Percentiles rank a stretch among this genome's conserved stretches.
Evolutionary conservation across 1,140 invertebrate species (phyloP).

Genomic region (Habropoda laboriosa): DNA sequence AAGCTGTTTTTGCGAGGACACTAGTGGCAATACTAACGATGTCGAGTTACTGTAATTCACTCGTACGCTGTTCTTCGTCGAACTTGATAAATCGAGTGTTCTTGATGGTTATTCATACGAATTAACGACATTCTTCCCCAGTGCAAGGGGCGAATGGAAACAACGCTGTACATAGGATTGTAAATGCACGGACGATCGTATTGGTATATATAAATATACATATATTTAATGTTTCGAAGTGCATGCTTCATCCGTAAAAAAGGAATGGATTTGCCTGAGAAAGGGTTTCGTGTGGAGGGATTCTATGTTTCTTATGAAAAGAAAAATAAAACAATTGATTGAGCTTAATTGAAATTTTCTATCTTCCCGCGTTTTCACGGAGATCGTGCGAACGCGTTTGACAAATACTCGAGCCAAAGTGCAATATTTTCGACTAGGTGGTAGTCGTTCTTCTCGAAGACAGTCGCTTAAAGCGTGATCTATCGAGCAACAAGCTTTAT

Average conservation of each 20-base stretch:
- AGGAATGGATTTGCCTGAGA: neutral
- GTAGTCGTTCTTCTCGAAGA: neutral
- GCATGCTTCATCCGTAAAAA: constrained; percentile 17
- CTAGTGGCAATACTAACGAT: neutral
- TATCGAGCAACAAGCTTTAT: constrained; percentile 6
- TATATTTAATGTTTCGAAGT: constrained; percentile 37
- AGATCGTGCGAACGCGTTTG: neutral
- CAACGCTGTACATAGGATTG: constrained; percentile 30
- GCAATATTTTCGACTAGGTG: constrained; percentile 24
- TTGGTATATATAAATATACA: neutral
- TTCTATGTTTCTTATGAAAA: constrained; percentile 14
- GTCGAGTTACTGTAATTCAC: neutral
- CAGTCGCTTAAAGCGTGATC: neutral
- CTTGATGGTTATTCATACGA: neutral
- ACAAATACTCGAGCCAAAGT: constrained; percentile 42
- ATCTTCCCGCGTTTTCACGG: neutral
- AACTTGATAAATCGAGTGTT: neutral
- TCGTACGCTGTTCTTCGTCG: constrained; percentile 4
- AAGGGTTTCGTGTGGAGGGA: neutral
- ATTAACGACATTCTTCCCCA: neutral
- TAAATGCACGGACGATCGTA: constrained; percentile 23
- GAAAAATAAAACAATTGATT: neutral
- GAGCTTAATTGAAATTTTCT: neutral
- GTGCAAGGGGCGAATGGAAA: neutral
- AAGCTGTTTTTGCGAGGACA: neutral